phyloP scores from a whole-genome alignment of 1,140 invertebrate species.

The Plectrocnemia conspersa region DNA sequence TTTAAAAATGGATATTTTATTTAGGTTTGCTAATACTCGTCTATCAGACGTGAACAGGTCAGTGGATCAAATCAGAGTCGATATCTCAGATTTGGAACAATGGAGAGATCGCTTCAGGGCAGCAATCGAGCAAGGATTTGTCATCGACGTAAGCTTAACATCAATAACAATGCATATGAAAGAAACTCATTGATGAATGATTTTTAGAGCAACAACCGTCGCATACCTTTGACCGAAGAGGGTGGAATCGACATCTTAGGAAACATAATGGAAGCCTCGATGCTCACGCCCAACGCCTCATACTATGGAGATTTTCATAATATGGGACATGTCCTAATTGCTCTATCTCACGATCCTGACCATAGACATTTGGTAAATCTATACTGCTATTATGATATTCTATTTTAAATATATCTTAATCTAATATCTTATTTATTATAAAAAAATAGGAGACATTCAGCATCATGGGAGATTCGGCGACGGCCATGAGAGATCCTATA shows the following conservation, averaged over 20 bases:
- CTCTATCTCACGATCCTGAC: constrained; percentile 69
- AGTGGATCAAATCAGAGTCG: constrained; percentile 60
- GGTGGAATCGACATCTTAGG: constrained; percentile 75
- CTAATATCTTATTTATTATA: too few species aligned
- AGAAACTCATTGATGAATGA: constrained; percentile 7
- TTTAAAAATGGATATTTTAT: constrained; percentile 9
- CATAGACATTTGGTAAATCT: constrained; percentile 57
- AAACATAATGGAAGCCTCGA: constrained; percentile 72
- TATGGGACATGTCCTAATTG: constrained; percentile 60
- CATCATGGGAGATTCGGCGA: constrained; percentile 66
- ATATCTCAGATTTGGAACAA: constrained; percentile 64
- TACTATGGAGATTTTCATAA: constrained; percentile 75
- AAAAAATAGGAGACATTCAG: constrained; percentile 49
- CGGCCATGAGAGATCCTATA: constrained; percentile 75
- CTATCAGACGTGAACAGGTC: constrained; percentile 63
- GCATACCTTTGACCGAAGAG: constrained; percentile 56
- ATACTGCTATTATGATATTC: too few species aligned
- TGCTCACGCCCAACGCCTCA: constrained; percentile 62
- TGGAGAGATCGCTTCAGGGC: constrained; percentile 72
- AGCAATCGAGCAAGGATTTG: constrained; percentile 65
- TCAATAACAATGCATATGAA: too few species aligned
- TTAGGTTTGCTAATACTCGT: constrained; percentile 52
- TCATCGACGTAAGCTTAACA: constrained; percentile 55
- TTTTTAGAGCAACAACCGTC: constrained; percentile 48
- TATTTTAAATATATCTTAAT: background rate